These are phyloP conservation scores for Junonia oenone DNA, from an alignment of 2,888 invertebrate species.

Conservation along the genomic window DNA sequence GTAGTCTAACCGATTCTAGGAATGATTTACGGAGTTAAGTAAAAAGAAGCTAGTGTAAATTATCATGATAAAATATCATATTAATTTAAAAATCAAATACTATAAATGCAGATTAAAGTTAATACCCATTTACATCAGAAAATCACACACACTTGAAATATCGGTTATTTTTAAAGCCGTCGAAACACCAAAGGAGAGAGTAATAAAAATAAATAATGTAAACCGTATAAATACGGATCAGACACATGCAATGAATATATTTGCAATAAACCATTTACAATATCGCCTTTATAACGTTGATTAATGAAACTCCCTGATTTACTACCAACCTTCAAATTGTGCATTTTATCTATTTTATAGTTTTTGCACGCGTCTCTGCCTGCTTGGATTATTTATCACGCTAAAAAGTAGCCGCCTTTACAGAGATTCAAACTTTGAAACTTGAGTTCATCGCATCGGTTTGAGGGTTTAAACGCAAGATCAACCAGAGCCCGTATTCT, in stretches of 20 bases:
- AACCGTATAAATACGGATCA: slow-evolving; percentile 5
- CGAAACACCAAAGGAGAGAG: neutral
- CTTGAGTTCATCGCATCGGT: too few relatives aligned
- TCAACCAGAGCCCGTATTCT: too few relatives aligned
- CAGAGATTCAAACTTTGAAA: too few relatives aligned
- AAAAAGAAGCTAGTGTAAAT: too few relatives aligned
- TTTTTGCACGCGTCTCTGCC: too few relatives aligned
- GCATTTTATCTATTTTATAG: neutral
- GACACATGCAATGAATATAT: slow-evolving; percentile 19
- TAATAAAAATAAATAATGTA: slow-evolving; percentile 1
- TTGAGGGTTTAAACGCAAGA: too few relatives aligned
- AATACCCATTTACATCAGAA: neutral
- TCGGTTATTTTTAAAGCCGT: neutral
- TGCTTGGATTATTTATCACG: too few relatives aligned
- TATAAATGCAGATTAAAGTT: neutral
- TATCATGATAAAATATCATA: too few relatives aligned
- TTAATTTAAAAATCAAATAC: too few relatives aligned
- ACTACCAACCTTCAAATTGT: slow-evolving; percentile 6
- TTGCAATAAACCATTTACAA: slow-evolving; percentile 16
- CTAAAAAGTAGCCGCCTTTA: too few relatives aligned
- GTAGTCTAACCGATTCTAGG: too few relatives aligned
- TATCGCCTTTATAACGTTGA: slow-evolving; percentile 14
- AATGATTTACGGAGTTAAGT: too few relatives aligned
- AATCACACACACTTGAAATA: neutral
- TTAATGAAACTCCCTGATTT: slow-evolving; percentile 14